phyloP scores from a whole-genome alignment of 1,140 invertebrate species.

The Stenopsyche tienmushanensis region DNA sequence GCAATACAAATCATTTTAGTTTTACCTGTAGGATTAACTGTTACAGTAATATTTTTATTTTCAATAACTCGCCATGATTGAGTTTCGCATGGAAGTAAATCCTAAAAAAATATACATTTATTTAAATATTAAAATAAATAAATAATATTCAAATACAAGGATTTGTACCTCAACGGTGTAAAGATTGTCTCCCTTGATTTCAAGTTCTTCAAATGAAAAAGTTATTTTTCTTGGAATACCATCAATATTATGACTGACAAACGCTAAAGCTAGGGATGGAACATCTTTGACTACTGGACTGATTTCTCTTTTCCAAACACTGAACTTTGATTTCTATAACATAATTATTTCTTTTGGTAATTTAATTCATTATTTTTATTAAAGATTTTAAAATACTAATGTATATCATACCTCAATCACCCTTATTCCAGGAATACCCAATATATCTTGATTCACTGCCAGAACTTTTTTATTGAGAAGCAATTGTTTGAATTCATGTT shows the following conservation, averaged over 20 bases:
- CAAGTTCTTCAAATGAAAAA: conserved; percentile 13
- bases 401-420: conserved; percentile 22
- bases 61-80: not conserved
- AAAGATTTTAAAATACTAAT: not conserved
- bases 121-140: too few species aligned
- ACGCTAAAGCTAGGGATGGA: not conserved
- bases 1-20: too few species aligned
- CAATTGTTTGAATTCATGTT: conserved; percentile 67
- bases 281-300: not conserved
- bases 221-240: conserved; percentile 6
- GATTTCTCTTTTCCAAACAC: conserved; percentile 17
- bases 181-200: not conserved
- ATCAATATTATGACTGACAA: conserved; percentile 13
- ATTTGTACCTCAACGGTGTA: not conserved
- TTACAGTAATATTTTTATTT: conserved; percentile 8
- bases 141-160: not conserved
- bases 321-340: conserved; percentile 2
- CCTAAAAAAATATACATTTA: conserved; percentile 3
- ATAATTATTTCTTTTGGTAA: not conserved
- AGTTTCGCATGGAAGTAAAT: not conserved
- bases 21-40: conserved; percentile 27
- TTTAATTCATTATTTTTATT: too few species aligned
- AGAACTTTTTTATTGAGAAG: conserved; percentile 65
- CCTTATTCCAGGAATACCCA: conserved; percentile 67
- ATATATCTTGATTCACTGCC: conserved; percentile 78